phyloP scores from a whole-genome alignment of 2,797 vertebrate species.

The Gila robusta region DNA sequence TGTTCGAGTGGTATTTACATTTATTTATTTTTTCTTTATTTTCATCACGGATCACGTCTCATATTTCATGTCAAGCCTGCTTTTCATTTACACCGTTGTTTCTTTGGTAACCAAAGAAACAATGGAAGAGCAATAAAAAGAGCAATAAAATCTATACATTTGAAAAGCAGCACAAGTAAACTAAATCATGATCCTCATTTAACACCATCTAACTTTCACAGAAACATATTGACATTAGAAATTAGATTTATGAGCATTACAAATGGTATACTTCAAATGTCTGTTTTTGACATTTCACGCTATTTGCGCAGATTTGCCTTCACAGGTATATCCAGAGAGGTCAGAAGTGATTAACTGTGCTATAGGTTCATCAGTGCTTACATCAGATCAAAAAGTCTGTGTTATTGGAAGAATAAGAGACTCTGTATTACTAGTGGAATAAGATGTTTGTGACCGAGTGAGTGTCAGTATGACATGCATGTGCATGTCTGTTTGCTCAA shows the following conservation, averaged over 20 bases:
- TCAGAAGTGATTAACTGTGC: constrained; percentile 27
- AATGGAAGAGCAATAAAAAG: no score
- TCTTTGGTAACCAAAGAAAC: no score
- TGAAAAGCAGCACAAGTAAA: background rate
- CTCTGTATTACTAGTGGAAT: background rate
- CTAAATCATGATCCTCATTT: background rate
- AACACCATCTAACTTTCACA: background rate
- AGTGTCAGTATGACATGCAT: background rate
- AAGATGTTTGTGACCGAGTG: background rate
- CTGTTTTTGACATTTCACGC: background rate
- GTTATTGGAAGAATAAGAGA: background rate
- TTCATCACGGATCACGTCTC: no score
- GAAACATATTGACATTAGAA: background rate
- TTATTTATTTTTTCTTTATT: no score
- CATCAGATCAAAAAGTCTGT: constrained; percentile 26
- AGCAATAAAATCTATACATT: no score
- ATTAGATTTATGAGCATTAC: background rate
- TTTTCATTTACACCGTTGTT: no score
- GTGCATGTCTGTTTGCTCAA: constrained; percentile 1
- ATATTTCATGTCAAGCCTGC: no score
- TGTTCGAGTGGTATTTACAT: no score
- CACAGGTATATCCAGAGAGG: background rate
- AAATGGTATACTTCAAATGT: background rate
- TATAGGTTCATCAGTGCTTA: constrained; percentile 1
- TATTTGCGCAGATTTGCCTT: background rate